Conservation (phyloP, 2,113 vertebrate genomes). For the Hiodon alosoides region DNA sequence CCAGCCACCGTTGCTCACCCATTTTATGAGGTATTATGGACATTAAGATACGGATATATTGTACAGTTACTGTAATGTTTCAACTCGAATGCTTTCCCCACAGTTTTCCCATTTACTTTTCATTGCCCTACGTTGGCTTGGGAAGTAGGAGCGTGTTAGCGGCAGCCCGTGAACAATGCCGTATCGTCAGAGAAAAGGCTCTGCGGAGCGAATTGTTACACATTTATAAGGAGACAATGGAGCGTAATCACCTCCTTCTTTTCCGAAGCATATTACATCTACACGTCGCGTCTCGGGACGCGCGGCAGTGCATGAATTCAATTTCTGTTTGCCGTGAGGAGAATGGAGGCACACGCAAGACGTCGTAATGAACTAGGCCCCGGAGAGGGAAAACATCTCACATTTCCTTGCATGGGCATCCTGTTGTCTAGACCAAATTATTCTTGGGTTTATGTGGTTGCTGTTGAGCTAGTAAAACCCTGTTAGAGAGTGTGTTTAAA, state of each 20-base stretch:
- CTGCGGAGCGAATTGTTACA: background rate
- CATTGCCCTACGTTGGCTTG: background rate
- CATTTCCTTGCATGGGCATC: conserved; percentile 56
- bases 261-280: conserved; percentile 33
- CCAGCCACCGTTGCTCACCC: no score
- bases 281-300: conserved; percentile 50
- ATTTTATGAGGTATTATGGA: no score
- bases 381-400: conserved; percentile 51
- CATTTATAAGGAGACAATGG: conserved; percentile 18
- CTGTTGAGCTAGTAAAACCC: conserved; percentile 56
- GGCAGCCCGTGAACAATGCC: background rate
- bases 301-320: conserved; percentile 41
- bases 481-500: conserved; percentile 57
- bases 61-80: no score
- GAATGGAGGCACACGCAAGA: conserved; percentile 50
- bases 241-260: conserved; percentile 42
- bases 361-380: conserved; percentile 41
- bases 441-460: conserved; percentile 48
- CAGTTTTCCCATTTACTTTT: background rate
- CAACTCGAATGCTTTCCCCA: background rate
- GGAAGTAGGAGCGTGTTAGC: background rate
- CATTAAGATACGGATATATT: no score
- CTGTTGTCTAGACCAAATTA: conserved; percentile 62
- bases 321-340: conserved; percentile 54
- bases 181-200: background rate